Percentiles rank a stretch among this genome's conserved stretches.
phyloP scores from a whole-genome alignment of 2,113 vertebrate genomes.

The Phodopus roborovskii region DNA sequence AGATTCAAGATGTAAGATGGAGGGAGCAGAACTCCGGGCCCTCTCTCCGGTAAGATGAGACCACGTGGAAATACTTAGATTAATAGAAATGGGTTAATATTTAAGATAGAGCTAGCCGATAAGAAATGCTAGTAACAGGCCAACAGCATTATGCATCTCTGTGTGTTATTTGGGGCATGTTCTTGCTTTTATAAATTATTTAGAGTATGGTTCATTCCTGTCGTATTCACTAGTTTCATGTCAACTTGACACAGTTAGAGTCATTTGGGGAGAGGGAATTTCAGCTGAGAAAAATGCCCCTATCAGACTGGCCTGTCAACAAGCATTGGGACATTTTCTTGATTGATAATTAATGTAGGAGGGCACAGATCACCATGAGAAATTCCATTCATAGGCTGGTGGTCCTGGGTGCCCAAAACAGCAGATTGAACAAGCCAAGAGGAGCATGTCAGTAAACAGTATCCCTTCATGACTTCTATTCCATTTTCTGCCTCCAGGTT shows the following conservation, averaged over 20 bases:
- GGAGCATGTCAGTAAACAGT: neutral
- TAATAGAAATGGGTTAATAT: too few species aligned
- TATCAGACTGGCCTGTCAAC: neutral
- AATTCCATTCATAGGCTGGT: neutral
- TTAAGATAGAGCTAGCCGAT: too few species aligned
- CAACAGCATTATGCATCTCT: too few species aligned
- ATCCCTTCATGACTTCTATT: neutral
- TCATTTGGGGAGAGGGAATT: neutral
- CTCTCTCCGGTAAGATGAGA: too few species aligned
- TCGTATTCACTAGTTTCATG: neutral
- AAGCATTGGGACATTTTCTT: neutral
- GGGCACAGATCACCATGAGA: neutral
- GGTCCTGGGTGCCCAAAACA: neutral
- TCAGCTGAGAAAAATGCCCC: neutral
- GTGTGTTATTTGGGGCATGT: neutral
- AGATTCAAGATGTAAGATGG: too few species aligned
- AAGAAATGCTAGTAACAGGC: too few species aligned
- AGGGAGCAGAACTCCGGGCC: too few species aligned
- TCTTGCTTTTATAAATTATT: slow-evolving; percentile 30
- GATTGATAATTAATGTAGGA: neutral
- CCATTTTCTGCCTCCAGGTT: neutral
- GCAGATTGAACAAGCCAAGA: neutral
- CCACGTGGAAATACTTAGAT: too few species aligned
- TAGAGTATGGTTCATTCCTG: neutral
- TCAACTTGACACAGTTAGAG: neutral